Base-by-base conservation (phyloP, 2,888 invertebrate species). In the Ptycholaimellus sp. region DNA sequence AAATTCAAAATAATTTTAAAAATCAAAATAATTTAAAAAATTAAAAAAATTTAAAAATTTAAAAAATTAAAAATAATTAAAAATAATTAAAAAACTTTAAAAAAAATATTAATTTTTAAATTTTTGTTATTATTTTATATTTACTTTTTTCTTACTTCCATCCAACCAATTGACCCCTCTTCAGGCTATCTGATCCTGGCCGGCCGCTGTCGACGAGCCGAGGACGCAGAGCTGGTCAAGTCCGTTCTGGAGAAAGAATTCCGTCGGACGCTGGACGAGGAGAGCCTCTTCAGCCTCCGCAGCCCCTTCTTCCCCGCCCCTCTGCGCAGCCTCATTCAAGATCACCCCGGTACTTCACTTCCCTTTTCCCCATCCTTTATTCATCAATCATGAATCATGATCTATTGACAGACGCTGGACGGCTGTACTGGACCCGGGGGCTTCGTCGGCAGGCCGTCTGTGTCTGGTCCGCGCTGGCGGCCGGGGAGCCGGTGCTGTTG, bases 371-470 rank as follows among this genome's bases (percentile, higher is more conserved):
- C n/a, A n/a, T n/a, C n/a, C n/a, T n/a, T n/a, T n/a, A n/a, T n/a
- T n/a, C n/a, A n/a, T n/a, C n/a, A n/a, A n/a, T n/a, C n/a, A n/a
- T n/a, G n/a, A n/a, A n/a, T n/a, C n/a, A n/a, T n/a, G n/a, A n/a
- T n/a, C n/a, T n/a, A n/a, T n/a, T n/a, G n/a, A n/a, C n/a, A n/a
- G n/a, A n/a, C n/a, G n/a, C n/a, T n/a, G n/a, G n/a, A n/a, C n/a
- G n/a, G n/a, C n/a, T n/a, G n/a, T n/a, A n/a, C n/a, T 87, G 90
- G 83, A 99, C 96, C 0, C 73, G 70, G 46, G 79, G 78, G 51
- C 78, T 90, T 76, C 69, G 82, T 36, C 56, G 69, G 44, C 59
- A 72, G 49, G 67, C 68, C n/a, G 68, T 70, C 19, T 53, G 72
- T 34, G 61, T 69, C 35, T 66, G 65, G 7, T 61, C 87, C 62